Conservation (phyloP, 2,888 invertebrate genomes). For the Anaspis maculata region DNA sequence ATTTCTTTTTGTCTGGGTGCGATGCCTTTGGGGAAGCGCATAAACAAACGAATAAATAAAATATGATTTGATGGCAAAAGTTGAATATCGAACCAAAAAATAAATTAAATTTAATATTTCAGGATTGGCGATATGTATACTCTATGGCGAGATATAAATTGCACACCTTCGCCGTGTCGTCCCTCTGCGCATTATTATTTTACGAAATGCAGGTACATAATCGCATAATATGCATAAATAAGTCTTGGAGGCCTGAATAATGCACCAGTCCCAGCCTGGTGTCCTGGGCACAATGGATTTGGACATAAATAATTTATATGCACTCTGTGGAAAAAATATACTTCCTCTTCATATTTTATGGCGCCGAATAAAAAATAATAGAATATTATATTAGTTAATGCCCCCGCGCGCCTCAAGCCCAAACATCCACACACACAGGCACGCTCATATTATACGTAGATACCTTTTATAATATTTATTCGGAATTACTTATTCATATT, state of each 20-base stretch:
- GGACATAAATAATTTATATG: conserved; percentile 40
- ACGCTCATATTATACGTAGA: too few relatives aligned
- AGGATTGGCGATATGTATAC: conserved; percentile 33
- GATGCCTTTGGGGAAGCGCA: too few relatives aligned
- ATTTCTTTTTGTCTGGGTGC: too few relatives aligned
- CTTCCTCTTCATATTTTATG: conserved; percentile 35
- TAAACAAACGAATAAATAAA: too few relatives aligned
- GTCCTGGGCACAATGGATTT: conserved; percentile 39
- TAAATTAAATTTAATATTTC: conserved; percentile 33
- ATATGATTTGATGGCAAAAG: too few relatives aligned
- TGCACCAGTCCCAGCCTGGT: conserved; percentile 27
- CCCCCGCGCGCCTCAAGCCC: conserved; percentile 31
- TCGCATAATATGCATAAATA: conserved; percentile 31
- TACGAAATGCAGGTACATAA: conserved; percentile 32
- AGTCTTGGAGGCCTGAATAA: conserved; percentile 30
- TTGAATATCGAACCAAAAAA: too few relatives aligned
- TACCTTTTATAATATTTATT: conserved; percentile 42
- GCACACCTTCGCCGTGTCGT: too few relatives aligned
- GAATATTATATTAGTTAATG: conserved; percentile 45
- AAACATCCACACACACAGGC: too few relatives aligned
- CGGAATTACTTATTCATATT: conserved; percentile 44
- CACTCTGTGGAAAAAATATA: conserved; percentile 42
- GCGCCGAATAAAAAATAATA: conserved; percentile 41
- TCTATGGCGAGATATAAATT: conserved; percentile 27
- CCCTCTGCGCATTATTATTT: conserved; percentile 32